Conservation (phyloP, 2,888 invertebrate species). For the Melolontha melolontha region DNA sequence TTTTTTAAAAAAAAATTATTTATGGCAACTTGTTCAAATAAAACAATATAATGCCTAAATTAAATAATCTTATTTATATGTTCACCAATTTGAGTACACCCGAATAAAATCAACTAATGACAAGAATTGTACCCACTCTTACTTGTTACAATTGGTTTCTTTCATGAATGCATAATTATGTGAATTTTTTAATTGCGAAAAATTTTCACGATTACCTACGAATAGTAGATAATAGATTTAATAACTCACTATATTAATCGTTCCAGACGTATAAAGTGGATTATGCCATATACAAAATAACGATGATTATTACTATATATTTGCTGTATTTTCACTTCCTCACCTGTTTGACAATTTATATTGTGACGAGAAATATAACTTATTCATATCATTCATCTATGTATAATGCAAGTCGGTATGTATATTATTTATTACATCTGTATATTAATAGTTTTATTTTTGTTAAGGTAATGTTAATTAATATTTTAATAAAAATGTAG, state of each 20-base stretch:
- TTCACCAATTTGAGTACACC: not conserved
- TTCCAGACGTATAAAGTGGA: slow-evolving; percentile 22
- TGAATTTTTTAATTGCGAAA: too few relatives aligned
- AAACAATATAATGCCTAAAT: too few relatives aligned
- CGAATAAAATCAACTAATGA: not conserved
- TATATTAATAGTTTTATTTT: too few relatives aligned
- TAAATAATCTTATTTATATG: too few relatives aligned
- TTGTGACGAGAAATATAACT: slow-evolving; percentile 4
- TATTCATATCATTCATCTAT: slow-evolving; percentile 12
- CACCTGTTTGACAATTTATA: slow-evolving; percentile 14
- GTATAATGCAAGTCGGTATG: slow-evolving; percentile 29
- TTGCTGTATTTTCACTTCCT: slow-evolving; percentile 17
- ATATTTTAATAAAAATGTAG: too few relatives aligned
- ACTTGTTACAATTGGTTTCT: too few relatives aligned
- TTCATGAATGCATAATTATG: too few relatives aligned
- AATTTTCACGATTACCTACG: too few relatives aligned
- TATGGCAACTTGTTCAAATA: too few relatives aligned
- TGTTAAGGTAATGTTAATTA: too few relatives aligned
- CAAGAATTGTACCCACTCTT: too few relatives aligned
- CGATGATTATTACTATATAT: slow-evolving; percentile 3
- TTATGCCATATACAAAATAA: slow-evolving; percentile 17
- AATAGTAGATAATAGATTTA: not conserved
- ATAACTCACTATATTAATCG: not conserved
- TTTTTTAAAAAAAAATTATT: too few relatives aligned
- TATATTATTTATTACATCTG: not conserved